These are phyloP conservation scores for Cnemophilus loriae DNA, from an alignment of 2,113 vertebrate species.

Conservation along the genomic window DNA sequence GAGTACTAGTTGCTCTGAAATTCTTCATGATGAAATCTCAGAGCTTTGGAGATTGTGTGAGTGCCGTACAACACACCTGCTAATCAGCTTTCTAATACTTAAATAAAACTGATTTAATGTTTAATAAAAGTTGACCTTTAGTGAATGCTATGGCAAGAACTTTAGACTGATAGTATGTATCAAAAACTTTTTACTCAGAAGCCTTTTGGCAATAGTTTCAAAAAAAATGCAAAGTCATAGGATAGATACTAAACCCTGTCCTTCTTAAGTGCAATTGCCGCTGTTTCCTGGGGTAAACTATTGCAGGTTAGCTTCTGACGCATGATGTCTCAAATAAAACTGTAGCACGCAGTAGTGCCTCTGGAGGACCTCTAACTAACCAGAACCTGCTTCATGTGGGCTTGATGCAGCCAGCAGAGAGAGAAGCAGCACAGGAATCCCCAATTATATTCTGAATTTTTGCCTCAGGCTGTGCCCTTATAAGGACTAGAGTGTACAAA, in stretches of 20 bases:
- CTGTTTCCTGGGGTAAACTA: background rate
- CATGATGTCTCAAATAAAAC: background rate
- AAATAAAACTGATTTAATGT: background rate
- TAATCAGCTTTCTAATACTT: background rate
- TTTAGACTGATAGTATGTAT: background rate
- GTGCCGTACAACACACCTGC: background rate
- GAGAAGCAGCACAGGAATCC: background rate
- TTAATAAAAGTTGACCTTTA: background rate
- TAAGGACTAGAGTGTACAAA: background rate
- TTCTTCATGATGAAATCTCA: background rate
- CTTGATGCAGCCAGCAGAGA: background rate
- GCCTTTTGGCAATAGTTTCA: background rate
- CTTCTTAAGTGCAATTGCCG: rapidly evolving
- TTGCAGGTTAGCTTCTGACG: background rate
- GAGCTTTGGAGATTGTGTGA: background rate
- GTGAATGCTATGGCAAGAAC: background rate
- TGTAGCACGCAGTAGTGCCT: background rate
- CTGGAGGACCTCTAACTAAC: background rate
- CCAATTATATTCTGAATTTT: rapidly evolving
- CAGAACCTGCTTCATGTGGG: background rate
- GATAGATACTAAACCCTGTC: background rate
- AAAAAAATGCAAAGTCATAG: background rate
- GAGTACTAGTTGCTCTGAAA: background rate
- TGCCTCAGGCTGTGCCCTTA: background rate
- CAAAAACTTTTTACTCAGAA: background rate